Base-by-base conservation (phyloP, 2,888 invertebrate genomes). In the Stenoptilia bipunctidactyla region DNA sequence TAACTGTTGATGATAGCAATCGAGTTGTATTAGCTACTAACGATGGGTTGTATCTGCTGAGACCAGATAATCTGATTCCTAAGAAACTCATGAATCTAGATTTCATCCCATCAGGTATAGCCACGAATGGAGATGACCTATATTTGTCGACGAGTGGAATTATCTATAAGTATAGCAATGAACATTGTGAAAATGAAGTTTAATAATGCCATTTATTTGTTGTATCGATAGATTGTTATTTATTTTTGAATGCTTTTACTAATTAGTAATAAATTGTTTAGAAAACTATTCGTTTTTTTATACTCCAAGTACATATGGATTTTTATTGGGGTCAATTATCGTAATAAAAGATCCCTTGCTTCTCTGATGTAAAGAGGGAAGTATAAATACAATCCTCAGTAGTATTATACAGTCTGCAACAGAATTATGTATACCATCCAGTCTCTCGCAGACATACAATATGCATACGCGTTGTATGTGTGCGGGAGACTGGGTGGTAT, bases 61-160 rank as follows among this genome's bases (percentile, higher is more conserved):
- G 47, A 43, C 53, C 70, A 0, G 66, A 71, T 40, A 74, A 61
- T 41, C 42, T 79, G n/a, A 76, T 83, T 36, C 82, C 83, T 1
- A 58, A 50, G 36, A 83, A 82, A 40, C 39, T 82, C 1, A 80
- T 82, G 80, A 64, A 73, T 15, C 45, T 83, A 12, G 76, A 82
- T 20, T 70, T 60, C 6, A 56, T 70, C 1, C 79, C 83, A 0
- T 63, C 82, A 0, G 82, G 82, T 0, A 48, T 83, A 0, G 55
- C 61, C 0, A 71, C 77, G 36, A 56, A 64, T 27, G 61, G 56
- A 0, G 56, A 64, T 0, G 58, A 55, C 27, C 48, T 83, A 5
- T 83, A 58, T 48, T 13, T 83, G 27, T 60, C 83, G 0, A 69
- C 71, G 0, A 76, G 56, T 44, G 76, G 73, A 25, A 58, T 70